These are phyloP conservation scores for Neolamprologus brichardi DNA, from an alignment of 2,113 vertebrate genomes.

Conservation along the genomic window DNA sequence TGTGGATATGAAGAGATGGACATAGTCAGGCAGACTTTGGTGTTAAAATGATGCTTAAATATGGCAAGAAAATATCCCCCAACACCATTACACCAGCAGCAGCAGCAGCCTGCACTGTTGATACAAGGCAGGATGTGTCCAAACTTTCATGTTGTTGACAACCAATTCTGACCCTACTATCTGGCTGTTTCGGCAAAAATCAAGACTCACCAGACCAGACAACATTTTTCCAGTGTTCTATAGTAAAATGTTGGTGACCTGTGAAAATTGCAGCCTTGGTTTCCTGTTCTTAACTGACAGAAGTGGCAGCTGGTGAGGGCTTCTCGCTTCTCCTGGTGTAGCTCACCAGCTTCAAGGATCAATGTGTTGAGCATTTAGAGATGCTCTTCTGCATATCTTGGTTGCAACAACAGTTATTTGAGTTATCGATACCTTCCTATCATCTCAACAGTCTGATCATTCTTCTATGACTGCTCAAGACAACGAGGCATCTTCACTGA, in stretches of 20 bases:
- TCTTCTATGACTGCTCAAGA: background rate
- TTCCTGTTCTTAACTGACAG: background rate
- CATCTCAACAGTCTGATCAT: background rate
- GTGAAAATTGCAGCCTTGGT: background rate
- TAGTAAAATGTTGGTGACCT: background rate
- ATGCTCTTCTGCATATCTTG: background rate
- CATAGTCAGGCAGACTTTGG: background rate
- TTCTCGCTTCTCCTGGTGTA: background rate
- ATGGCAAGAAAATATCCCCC: background rate
- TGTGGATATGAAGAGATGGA: background rate
- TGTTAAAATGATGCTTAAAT: background rate
- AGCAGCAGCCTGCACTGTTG: background rate
- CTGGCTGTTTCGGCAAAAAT: background rate
- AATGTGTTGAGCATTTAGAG: background rate
- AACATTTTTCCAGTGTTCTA: background rate
- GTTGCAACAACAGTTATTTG: background rate
- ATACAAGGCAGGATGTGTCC: background rate
- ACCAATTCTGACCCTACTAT: background rate
- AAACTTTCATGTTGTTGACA: fast-evolving
- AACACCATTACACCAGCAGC: background rate
- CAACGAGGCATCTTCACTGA: background rate
- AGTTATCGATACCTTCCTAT: background rate
- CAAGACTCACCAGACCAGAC: background rate
- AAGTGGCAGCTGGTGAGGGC: background rate
- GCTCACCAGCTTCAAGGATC: background rate